Base-by-base conservation (phyloP, 2,888 invertebrate species). In the Tholera decimalis region DNA sequence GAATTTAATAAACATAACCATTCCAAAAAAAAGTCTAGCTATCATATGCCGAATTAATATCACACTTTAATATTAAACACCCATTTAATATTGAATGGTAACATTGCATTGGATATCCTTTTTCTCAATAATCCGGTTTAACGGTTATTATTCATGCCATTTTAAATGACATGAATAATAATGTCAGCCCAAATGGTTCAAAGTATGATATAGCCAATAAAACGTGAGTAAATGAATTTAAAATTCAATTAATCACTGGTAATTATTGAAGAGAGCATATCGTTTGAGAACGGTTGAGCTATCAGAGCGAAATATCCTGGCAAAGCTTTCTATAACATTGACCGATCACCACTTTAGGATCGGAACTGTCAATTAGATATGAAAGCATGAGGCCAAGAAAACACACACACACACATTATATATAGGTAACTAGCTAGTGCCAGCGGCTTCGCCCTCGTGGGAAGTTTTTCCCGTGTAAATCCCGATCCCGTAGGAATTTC, bases 131-230 rank as follows among this genome's bases (percentile, higher is more conserved):
- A 65, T 39, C n/a, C n/a, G 7, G 4, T 15, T 8, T 24, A 7
- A n/a, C 24, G 30, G 6, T 15, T n/a, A 64, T 39, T 20, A 18
- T 49, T 49, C 24, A 56, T 35, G 6, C 8, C 8, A 11, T 24
- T 37, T 28, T 63, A 28, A 30, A 61, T 63, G 11, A 39, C 4
- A 28, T 37, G 7, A n/a, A 7, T n/a, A 61, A 44, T n/a, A 15
- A 15, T 6, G 33, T 35, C 2, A 30, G 7, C 7, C 8, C 4
- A 30, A 65, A 39, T 24, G 2, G 3, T 47, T 62, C 0, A 9
- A 13, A 33, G 11, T 2, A 39, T n/a, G 3, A 6, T 9, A 5
- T 15, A 5, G 15, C 35, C 15, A 15, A 15, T 11, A 20, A n/a
- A 11, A 18, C 1, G 9, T 7, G 18, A 39, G 18, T 8, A 20